Evolutionary conservation across 2,797 vertebrate genomes (phyloP).

Genomic region (Enteromius afrohamiltoni): DNA sequence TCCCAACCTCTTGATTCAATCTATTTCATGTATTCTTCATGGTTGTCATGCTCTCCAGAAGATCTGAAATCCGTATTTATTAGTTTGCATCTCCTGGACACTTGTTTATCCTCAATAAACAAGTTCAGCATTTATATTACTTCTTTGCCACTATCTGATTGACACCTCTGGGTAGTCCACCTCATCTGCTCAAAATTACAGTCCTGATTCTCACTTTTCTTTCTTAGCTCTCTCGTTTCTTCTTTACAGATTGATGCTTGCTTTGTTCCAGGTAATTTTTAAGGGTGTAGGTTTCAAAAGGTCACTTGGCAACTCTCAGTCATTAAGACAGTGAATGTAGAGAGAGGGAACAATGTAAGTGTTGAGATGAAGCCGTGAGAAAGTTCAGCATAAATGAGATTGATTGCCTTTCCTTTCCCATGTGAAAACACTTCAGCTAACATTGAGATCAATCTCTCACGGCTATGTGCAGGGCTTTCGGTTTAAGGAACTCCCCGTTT

Average conservation of each 20-base stretch:
- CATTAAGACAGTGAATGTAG: constrained; percentile 72
- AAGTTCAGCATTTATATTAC: constrained; percentile 11
- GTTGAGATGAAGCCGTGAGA: constrained; percentile 68
- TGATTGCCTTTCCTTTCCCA: constrained; percentile 65
- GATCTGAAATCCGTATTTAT: constrained; percentile 3
- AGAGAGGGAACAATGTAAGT: constrained; percentile 55
- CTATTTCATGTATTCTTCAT: constrained; percentile 41
- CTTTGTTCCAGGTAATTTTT: constrained; percentile 68
- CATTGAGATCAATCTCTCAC: constrained; percentile 60
- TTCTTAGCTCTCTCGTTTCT: background rate
- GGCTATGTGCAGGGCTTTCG: constrained; percentile 32
- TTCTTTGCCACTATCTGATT: constrained; percentile 9
- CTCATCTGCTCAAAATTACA: constrained; percentile 8
- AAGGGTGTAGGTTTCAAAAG: constrained; percentile 70
- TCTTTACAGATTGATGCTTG: constrained; percentile 61
- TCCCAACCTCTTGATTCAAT: constrained; percentile 23
- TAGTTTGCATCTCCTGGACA: background rate
- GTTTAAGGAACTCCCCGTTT: constrained; percentile 52
- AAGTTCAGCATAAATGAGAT: constrained; percentile 73
- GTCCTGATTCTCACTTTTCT: background rate
- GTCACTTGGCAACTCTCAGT: constrained; percentile 71
- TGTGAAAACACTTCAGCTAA: constrained; percentile 54
- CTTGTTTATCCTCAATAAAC: constrained; percentile 16
- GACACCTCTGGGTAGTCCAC: background rate
- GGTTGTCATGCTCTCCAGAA: constrained; percentile 16